Evolutionary conservation across 2,797 vertebrate species (phyloP).

Genomic region (Gorsachius magnificus): DNA sequence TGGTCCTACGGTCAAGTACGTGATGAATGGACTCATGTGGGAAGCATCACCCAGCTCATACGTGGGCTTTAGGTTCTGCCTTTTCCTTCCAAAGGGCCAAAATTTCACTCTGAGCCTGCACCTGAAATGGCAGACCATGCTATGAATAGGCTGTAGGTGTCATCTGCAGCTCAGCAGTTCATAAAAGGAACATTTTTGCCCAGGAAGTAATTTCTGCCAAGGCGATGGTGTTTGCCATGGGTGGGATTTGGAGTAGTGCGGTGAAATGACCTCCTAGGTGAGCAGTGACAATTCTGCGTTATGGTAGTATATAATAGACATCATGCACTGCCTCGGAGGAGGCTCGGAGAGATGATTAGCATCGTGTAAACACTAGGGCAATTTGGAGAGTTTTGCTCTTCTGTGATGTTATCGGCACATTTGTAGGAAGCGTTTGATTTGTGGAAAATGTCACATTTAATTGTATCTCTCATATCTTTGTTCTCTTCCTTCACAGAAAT

Average conservation of each 20-base stretch:
- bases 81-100: background rate
- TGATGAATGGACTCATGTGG: background rate
- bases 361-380: background rate
- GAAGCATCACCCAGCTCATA: background rate
- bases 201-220: background rate
- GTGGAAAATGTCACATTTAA: slow-evolving; percentile 32
- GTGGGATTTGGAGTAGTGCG: background rate
- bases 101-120: background rate
- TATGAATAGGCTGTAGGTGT: background rate
- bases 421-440: slow-evolving; percentile 10
- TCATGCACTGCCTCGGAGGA: background rate
- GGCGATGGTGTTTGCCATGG: background rate
- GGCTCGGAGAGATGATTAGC: background rate
- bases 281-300: background rate
- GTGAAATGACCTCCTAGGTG: background rate
- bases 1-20: background rate
- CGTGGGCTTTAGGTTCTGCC: background rate
- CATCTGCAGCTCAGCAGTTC: background rate
- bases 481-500: slow-evolving; percentile 1
- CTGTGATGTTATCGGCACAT: background rate
- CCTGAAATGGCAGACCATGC: background rate
- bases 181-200: background rate
- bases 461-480: background rate
- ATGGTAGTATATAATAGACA: background rate
- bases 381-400: background rate